A percentile compares a stretch with the other conserved stretches of the same genome.
phyloP scores from a whole-genome alignment of 2,797 vertebrate species.

The Monodelphis domestica region DNA sequence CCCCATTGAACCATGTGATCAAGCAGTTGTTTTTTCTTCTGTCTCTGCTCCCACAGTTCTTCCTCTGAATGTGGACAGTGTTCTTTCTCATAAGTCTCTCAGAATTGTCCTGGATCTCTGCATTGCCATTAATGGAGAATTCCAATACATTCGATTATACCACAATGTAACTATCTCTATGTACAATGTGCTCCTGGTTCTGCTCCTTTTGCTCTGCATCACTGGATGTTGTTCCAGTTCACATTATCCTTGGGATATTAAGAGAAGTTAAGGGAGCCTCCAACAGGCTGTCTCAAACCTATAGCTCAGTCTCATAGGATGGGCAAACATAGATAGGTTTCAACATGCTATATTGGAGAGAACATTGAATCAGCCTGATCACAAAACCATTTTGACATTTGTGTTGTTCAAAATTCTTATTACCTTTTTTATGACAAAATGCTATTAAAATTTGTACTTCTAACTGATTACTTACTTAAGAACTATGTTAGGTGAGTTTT shows the following conservation, averaged over 20 bases:
- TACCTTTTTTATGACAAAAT: neutral
- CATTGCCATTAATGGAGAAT: no score
- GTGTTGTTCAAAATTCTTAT: neutral
- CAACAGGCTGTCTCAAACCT: neutral
- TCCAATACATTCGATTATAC: no score
- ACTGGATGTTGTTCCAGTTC: no score
- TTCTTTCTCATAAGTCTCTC: no score
- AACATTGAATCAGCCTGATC: neutral
- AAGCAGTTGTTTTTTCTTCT: no score
- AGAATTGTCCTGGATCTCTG: no score
- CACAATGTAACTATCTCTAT: no score
- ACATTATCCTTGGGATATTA: neutral
- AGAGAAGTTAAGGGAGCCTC: neutral
- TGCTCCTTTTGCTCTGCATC: no score
- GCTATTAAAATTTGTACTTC: neutral
- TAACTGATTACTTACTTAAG: neutral
- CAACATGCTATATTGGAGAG: neutral
- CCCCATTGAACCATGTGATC: no score
- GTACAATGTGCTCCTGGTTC: no score
- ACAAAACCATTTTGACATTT: neutral
- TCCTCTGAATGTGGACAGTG: no score
- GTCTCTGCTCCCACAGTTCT: no score
- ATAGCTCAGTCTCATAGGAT: neutral
- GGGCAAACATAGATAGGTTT: neutral
- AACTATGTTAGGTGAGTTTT: neutral